Conservation (phyloP, 2,113 vertebrate genomes). For the Labrus mixtus region DNA sequence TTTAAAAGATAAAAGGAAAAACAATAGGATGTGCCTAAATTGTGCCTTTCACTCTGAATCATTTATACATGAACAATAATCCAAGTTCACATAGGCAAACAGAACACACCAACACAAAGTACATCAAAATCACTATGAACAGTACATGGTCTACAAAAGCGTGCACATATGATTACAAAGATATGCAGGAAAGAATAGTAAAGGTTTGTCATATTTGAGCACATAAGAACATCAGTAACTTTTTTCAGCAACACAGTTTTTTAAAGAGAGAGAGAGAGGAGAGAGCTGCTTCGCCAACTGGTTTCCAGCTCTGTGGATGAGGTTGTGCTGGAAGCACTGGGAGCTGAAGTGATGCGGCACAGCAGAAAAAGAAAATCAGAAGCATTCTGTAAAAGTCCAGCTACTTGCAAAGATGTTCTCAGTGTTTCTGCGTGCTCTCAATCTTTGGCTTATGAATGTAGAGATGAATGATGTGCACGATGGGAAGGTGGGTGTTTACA, state of each 20-base stretch:
- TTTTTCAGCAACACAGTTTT: constrained; percentile 49
- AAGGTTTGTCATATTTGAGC: constrained; percentile 21
- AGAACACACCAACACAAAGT: constrained; percentile 36
- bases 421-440: constrained; percentile 31
- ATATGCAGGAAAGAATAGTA: constrained; percentile 31
- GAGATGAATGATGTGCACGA: constrained; percentile 31
- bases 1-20: constrained; percentile 20
- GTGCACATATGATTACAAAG: constrained; percentile 60
- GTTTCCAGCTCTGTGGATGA: constrained; percentile 28
- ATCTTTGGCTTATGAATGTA: constrained; percentile 66
- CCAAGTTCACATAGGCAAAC: constrained; percentile 70
- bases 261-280: background rate
- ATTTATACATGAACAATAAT: constrained; percentile 49
- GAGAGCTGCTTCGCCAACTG: constrained; percentile 6
- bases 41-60: constrained; percentile 68
- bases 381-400: constrained; percentile 27
- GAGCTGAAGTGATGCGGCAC: constrained; percentile 5
- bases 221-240: constrained; percentile 47
- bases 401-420: constrained; percentile 35
- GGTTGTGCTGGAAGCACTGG: constrained; percentile 52
- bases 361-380: constrained; percentile 8
- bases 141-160: constrained; percentile 44
- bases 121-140: constrained; percentile 37
- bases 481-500: background rate
- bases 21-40: constrained; percentile 44